A percentile compares a stretch with the other conserved stretches of the same genome.
These are phyloP conservation scores for Hymenopus coronatus DNA, from an alignment of 2,888 invertebrate species.

Conservation along the genomic window DNA sequence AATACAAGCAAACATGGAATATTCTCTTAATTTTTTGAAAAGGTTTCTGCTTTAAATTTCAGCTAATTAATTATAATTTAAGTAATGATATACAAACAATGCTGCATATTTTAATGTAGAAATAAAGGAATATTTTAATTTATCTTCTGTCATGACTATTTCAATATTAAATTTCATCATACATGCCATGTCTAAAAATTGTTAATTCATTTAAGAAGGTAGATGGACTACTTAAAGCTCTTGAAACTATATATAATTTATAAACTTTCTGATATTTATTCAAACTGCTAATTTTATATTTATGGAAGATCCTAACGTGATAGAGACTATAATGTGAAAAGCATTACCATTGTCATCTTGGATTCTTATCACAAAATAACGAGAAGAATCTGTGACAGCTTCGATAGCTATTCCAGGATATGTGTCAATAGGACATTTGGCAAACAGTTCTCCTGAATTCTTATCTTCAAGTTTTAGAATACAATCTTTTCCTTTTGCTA, in stretches of 20 bases:
- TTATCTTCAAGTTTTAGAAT: constrained; percentile 95
- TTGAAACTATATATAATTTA: not conserved
- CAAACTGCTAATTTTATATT: not conserved
- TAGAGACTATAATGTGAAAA: not conserved
- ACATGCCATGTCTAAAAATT: too few species aligned
- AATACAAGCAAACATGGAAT: too few species aligned
- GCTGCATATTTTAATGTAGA: too few species aligned
- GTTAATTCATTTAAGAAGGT: too few species aligned
- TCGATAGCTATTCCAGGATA: constrained; percentile 95
- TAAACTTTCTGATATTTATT: not conserved
- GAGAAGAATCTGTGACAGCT: constrained; percentile 93
- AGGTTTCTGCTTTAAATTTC: too few species aligned
- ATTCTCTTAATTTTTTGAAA: too few species aligned
- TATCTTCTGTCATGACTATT: too few species aligned
- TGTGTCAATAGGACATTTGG: constrained; percentile 92
- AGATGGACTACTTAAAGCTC: not conserved
- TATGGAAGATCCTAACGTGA: not conserved
- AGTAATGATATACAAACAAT: too few species aligned
- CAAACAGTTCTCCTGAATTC: constrained; percentile 87
- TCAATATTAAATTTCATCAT: too few species aligned
- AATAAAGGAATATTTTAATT: too few species aligned
- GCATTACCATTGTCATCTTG: constrained; percentile 84
- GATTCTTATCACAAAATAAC: constrained; percentile 94
- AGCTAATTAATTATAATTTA: too few species aligned
- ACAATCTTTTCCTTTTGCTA: constrained; percentile 82